Percentiles rank a stretch among this genome's conserved stretches.
Conservation (phyloP, 2,113 vertebrate genomes). For the Ctenomys sociabilis region DNA sequence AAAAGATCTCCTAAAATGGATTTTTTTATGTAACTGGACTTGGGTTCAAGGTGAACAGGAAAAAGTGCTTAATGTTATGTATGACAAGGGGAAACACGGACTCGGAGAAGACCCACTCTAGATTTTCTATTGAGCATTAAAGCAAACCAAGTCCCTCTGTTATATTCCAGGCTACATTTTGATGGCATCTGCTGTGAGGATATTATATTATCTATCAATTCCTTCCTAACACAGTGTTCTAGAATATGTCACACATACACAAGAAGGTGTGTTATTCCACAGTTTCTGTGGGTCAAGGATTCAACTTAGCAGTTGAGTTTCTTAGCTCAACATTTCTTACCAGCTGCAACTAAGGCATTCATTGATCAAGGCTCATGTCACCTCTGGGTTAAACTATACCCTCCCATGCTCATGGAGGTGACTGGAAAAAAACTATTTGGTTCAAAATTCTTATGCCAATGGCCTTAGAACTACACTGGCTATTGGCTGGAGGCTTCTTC, state of each 20-base stretch:
- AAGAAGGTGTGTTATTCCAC: background rate
- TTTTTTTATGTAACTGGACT: background rate
- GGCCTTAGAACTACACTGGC: background rate
- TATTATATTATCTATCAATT: background rate
- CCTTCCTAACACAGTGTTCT: background rate
- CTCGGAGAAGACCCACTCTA: background rate
- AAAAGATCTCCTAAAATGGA: background rate
- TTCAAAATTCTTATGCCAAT: background rate
- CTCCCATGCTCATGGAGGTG: background rate
- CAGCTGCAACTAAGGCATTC: background rate
- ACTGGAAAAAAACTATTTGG: background rate
- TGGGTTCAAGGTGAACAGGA: background rate
- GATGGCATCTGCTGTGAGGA: background rate
- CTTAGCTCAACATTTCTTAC: background rate
- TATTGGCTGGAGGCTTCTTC: background rate
- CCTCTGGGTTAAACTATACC: rapidly evolving
- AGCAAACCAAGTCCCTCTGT: background rate
- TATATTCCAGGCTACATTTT: background rate
- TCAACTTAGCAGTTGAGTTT: no score
- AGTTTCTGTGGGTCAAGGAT: background rate
- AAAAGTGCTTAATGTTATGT: background rate
- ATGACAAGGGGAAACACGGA: background rate
- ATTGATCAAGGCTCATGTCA: background rate
- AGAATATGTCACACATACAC: background rate
- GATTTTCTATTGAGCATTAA: background rate